These are phyloP conservation scores for Euschistus heros DNA, from an alignment of 1,140 invertebrate genomes.

Conservation along the genomic window DNA sequence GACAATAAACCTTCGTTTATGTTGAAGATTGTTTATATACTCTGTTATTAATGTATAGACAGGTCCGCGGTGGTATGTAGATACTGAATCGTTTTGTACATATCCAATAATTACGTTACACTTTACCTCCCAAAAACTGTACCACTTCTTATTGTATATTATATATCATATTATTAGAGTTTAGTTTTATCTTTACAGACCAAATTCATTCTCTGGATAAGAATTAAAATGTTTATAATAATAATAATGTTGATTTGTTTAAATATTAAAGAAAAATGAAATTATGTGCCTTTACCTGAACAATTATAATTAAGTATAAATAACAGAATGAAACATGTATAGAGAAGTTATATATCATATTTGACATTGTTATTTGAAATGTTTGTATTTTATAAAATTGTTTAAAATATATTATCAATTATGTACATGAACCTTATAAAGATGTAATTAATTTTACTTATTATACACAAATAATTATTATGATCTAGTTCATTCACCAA, in stretches of 20 bases:
- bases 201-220: neutral
- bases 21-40: neutral
- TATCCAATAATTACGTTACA: neutral
- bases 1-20: too few relatives aligned
- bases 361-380: conserved; percentile 17
- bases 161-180: conserved; percentile 3
- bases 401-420: conserved; percentile 22
- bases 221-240: neutral
- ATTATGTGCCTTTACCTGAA: conserved; percentile 23
- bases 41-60: conserved; percentile 7
- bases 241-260: neutral
- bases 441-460: conserved; percentile 23
- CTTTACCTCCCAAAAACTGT: conserved; percentile 4
- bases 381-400: conserved; percentile 22
- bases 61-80: neutral
- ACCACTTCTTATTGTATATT: conserved; percentile 7
- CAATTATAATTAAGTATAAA: conserved; percentile 19
- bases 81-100: conserved; percentile 6
- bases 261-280: conserved; percentile 13
- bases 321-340: conserved; percentile 8
- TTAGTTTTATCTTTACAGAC: conserved; percentile 8
- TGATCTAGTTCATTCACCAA: neutral
- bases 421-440: conserved; percentile 23
- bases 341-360: conserved; percentile 18
- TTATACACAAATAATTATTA: conserved; percentile 14